Base-by-base conservation (phyloP, 2,888 invertebrate genomes). In the Corythucha ciliata region DNA sequence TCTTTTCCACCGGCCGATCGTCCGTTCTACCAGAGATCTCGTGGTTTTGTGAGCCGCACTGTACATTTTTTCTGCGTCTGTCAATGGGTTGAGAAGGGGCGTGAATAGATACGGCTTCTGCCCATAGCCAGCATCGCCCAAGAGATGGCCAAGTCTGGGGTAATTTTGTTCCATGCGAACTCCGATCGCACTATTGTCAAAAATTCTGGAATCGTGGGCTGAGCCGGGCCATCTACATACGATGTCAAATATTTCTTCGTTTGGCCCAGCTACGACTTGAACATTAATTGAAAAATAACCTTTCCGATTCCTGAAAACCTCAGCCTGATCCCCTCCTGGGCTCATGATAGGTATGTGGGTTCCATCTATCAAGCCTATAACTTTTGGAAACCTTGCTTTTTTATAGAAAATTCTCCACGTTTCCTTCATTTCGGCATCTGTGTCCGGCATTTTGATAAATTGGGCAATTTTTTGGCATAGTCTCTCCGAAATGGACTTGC, bases 301-400 rank as follows among this genome's bases (percentile, higher is more conserved):
- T n/a, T n/a, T n/a, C n/a, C n/a, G n/a, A n/a, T n/a, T n/a, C n/a
- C n/a, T n/a, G n/a, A 39, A 39, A 14, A 39, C 18, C 18, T 39
- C 39, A 4, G 39, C 48, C 12, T 49, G 14, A 25, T 27, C 20
- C 20, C 32, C 41, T 20, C 20, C 26, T n/a, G 24, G 29, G 5
- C 20, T 42, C 14, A 25, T n/a, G 4, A 48, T 22, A 18, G 25
- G 34, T 21, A 25, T 25, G 29, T 52, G 10, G 37, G n/a, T n/a
- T n/a, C n/a, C n/a, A n/a, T n/a, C n/a, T n/a, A n/a, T n/a, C n/a
- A n/a, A n/a, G n/a, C n/a, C 22, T 29, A 47, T 37, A 14, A 39
- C 41, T 10, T 46, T 36, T 12, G 39, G 40, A 12, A 52, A 36
- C n/a, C 27, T 25, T 24, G 52, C 39, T 39, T 18, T 39, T 4